A percentile compares a stretch with the other conserved stretches of the same genome.
Conservation (phyloP, 2,888 invertebrate species). For the Drosophila bunnanda region DNA sequence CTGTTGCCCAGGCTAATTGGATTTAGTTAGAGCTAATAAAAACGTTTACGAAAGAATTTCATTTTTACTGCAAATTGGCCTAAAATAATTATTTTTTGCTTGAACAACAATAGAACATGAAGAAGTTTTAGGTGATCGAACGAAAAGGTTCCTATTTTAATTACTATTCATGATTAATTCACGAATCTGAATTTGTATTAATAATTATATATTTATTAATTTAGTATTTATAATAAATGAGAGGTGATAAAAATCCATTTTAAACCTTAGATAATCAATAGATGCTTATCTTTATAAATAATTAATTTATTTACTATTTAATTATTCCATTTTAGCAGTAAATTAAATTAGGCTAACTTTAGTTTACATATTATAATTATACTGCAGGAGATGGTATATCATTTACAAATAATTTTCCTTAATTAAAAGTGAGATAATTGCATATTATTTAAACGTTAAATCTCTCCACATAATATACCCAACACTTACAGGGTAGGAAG, state of each 20-base stretch:
- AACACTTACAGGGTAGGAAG: not conserved
- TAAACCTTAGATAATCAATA: too few relatives aligned
- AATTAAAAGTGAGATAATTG: not conserved
- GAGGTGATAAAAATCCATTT: too few relatives aligned
- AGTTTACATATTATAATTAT: not conserved
- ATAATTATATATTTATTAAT: not conserved
- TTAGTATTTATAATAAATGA: not conserved
- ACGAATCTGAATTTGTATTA: too few relatives aligned
- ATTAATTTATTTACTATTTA: not conserved
- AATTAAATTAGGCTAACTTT: not conserved
- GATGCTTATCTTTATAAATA: not conserved
- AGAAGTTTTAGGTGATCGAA: constrained; percentile 4
- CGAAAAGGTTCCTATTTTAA: not conserved
- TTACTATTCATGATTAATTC: too few relatives aligned
- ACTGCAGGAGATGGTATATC: not conserved
- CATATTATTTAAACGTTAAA: not conserved
- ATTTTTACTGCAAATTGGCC: constrained; percentile 79
- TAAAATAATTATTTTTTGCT: constrained; percentile 72
- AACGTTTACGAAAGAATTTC: constrained; percentile 70
- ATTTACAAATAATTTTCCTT: not conserved
- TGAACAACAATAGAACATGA: constrained; percentile 23
- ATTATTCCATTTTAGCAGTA: not conserved
- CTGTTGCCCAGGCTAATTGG: constrained; percentile 71
- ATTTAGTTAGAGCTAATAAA: constrained; percentile 75
- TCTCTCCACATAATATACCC: not conserved